Percentiles rank a stretch among this genome's conserved stretches.
Conservation (phyloP, 2,888 invertebrate species). For the Argynnis bischoffii region DNA sequence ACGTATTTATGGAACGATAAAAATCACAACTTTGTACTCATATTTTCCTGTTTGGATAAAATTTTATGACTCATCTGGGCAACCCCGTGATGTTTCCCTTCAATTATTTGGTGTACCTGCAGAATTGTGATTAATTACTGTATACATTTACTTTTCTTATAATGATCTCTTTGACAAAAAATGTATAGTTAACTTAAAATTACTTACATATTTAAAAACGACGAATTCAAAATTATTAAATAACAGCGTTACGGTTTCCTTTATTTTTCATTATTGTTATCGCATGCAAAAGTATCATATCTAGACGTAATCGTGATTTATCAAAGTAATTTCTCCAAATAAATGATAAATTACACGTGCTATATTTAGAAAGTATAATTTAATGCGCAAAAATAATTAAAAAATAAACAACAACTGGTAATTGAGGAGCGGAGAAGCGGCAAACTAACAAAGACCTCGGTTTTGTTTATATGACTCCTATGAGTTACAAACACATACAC, state of each 20-base stretch:
- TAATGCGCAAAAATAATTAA: no score
- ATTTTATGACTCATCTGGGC: constrained; percentile 39
- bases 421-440: no score
- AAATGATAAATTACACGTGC: background rate
- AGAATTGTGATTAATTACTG: background rate
- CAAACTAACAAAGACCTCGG: no score
- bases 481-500: background rate
- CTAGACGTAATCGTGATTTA: constrained; percentile 27
- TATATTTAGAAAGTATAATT: background rate
- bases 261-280: constrained; percentile 11
- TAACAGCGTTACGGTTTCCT: no score
- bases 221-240: no score
- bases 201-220: no score
- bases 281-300: constrained; percentile 27
- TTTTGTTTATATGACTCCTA: no score
- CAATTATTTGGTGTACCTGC: background rate
- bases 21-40: background rate
- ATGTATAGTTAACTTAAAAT: no score
- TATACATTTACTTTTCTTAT: no score
- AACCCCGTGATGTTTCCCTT: constrained; percentile 37
- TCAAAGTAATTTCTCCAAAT: constrained; percentile 22
- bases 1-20: background rate
- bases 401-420: no score
- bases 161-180: no score
- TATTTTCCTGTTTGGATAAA: constrained; percentile 37